These are phyloP conservation scores for Rhegmatorhina hoffmannsi DNA, from an alignment of 2,113 vertebrate genomes.

Conservation along the genomic window DNA sequence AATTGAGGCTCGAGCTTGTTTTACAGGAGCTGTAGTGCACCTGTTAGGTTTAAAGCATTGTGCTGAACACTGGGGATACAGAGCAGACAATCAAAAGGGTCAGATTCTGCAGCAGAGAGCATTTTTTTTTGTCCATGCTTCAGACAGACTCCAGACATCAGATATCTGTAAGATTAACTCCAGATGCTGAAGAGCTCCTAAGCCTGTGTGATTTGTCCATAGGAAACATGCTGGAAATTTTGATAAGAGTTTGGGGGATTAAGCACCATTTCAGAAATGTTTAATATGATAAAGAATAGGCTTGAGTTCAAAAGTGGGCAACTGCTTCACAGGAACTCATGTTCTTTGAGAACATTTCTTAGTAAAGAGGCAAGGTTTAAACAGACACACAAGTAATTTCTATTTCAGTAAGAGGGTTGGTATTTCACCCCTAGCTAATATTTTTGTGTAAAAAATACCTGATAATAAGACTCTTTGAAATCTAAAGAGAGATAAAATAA, in stretches of 20 bases:
- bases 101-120: neutral
- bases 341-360: neutral
- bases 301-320: neutral
- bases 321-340: neutral
- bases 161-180: slow-evolving; percentile 24
- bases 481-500: neutral
- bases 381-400: neutral
- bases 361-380: neutral
- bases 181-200: neutral
- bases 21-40: neutral
- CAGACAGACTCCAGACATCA: slow-evolving; percentile 19
- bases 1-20: neutral
- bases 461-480: neutral
- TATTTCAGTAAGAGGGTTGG: neutral
- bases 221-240: neutral
- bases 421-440: neutral
- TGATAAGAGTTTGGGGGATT: slow-evolving; percentile 5
- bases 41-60: neutral
- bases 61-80: neutral
- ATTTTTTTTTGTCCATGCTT: neutral
- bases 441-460: neutral
- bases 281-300: neutral
- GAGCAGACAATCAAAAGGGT: neutral
- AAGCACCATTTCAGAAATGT: slow-evolving; percentile 4
- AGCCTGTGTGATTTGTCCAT: neutral